These are phyloP conservation scores for Agrochola lychnidis DNA, from an alignment of 2,888 invertebrate genomes.

Conservation along the genomic window DNA sequence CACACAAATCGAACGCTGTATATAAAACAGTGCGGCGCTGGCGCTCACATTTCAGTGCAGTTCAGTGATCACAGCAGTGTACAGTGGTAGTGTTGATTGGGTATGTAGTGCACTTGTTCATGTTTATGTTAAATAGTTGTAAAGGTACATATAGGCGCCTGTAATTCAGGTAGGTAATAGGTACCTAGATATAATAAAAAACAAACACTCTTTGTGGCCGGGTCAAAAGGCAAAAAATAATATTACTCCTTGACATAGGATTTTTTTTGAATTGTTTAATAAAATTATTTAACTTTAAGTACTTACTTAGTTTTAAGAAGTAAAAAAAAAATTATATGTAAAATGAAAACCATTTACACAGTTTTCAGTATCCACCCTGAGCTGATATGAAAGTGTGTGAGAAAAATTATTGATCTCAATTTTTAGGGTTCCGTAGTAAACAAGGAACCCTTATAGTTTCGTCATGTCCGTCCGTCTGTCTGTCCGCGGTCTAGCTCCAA, in stretches of 20 bases:
- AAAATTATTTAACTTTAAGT: neutral
- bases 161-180: neutral
- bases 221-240: neutral
- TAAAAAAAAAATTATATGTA: too few species aligned
- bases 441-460: too few species aligned
- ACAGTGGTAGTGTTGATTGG: constrained; percentile 49
- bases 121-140: neutral
- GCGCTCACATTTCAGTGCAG: constrained; percentile 64
- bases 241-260: neutral
- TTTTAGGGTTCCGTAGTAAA: too few species aligned
- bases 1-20: constrained; percentile 48
- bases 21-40: constrained; percentile 59
- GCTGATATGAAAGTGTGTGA: neutral
- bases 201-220: neutral
- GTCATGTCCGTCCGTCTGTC: too few species aligned
- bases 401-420: neutral
- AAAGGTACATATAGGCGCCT: neutral
- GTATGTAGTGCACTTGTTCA: constrained; percentile 41
- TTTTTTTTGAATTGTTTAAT: neutral
- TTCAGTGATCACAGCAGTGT: constrained; percentile 47
- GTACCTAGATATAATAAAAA: neutral
- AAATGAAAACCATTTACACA: neutral
- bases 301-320: neutral
- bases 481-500: too few species aligned
- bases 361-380: too few species aligned